phyloP scores from a whole-genome alignment of 1,140 invertebrate genomes.

The Zophobas atratus region DNA sequence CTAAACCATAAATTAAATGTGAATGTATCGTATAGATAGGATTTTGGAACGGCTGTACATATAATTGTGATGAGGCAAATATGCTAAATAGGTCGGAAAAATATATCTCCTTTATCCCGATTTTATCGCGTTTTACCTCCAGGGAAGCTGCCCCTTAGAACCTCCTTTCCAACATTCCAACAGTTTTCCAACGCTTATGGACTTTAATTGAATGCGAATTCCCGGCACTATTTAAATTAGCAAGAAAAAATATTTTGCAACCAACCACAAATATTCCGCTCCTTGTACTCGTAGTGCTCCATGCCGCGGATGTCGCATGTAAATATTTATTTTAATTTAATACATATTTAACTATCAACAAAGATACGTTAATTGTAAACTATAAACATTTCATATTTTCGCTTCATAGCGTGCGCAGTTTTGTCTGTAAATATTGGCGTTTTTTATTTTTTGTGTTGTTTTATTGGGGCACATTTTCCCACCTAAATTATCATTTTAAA shows the following conservation, averaged over 20 bases:
- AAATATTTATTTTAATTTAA: conserved; percentile 37
- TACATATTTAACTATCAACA: conserved; percentile 27
- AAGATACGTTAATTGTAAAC: conserved; percentile 34
- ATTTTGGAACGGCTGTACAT: too few relatives aligned
- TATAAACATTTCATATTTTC: not conserved
- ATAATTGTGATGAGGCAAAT: not conserved
- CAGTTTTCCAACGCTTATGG: too few relatives aligned
- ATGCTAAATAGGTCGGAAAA: not conserved
- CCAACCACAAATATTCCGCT: conserved; percentile 18
- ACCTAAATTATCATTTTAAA: not conserved
- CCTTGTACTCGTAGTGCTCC: not conserved
- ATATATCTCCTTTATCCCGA: not conserved
- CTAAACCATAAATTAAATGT: not conserved
- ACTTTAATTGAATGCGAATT: not conserved
- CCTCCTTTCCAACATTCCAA: not conserved
- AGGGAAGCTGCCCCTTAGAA: not conserved
- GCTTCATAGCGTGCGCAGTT: conserved; percentile 14
- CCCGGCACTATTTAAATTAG: conserved; percentile 3
- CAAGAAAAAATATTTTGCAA: not conserved
- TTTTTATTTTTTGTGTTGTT: not conserved
- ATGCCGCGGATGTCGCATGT: conserved; percentile 13
- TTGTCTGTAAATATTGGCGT: conserved; percentile 10
- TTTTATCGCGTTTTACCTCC: not conserved
- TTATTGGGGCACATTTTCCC: not conserved
- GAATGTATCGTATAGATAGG: not conserved